A percentile compares a stretch with the other conserved stretches of the same genome.
Conservation (phyloP, 2,888 invertebrate species). For the Oconnorella tubifera region DNA sequence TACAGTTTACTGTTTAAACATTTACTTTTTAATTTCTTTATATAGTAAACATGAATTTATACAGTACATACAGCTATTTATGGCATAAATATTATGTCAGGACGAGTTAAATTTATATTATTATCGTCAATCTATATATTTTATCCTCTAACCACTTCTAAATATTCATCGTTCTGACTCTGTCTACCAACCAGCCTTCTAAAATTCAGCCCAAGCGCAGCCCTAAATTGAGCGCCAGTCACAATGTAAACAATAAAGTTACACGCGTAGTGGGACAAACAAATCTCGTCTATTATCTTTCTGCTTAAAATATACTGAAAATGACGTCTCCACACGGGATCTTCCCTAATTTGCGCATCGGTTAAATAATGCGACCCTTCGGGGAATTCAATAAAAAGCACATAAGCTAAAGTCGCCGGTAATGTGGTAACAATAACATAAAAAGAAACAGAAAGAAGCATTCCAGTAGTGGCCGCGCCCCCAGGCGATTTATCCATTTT, state of each 20-base stretch:
- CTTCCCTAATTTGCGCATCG: conserved; percentile 37
- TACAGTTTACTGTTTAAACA: too few species aligned
- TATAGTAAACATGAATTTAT: too few species aligned
- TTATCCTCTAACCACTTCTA: not conserved
- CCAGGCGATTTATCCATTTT: not conserved
- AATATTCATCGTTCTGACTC: not conserved
- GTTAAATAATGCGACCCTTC: conserved; percentile 39
- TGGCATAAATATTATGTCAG: too few species aligned
- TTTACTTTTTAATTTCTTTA: too few species aligned
- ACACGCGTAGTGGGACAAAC: conserved; percentile 47
- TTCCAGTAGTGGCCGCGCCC: conserved; percentile 48
- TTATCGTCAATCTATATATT: too few species aligned
- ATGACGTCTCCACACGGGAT: conserved; percentile 40
- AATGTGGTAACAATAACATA: conserved; percentile 53
- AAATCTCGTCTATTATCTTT: conserved; percentile 43
- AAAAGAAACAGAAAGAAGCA: conserved; percentile 54
- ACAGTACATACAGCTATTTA: too few species aligned
- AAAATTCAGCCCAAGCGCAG: not conserved
- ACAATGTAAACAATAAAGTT: conserved; percentile 45
- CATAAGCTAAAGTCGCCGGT: conserved; percentile 53
- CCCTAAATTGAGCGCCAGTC: conserved; percentile 44
- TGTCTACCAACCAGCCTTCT: not conserved
- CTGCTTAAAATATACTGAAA: conserved; percentile 38
- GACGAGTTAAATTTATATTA: too few species aligned
- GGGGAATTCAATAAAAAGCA: conserved; percentile 41